Conservation (phyloP, 2,888 invertebrate genomes). For the Caenorhabditis angaria region DNA sequence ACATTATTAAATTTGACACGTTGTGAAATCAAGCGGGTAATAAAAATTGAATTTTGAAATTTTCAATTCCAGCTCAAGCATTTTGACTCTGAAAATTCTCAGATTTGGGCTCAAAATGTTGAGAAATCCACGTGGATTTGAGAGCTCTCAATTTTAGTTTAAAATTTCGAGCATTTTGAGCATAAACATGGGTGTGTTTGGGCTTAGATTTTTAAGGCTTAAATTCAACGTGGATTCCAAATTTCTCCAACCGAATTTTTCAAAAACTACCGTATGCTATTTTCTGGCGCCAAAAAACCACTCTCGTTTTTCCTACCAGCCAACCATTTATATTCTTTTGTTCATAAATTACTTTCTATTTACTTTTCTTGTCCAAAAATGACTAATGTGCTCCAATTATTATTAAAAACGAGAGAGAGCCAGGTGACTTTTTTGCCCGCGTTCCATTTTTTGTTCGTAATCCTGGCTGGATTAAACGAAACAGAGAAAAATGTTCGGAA, state of each 20-base stretch:
- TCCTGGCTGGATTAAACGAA: conserved; percentile 4
- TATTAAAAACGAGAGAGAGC: neutral
- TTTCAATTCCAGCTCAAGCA: no score
- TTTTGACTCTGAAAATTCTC: conserved; percentile 1
- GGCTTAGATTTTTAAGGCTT: no score
- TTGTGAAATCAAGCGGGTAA: no score
- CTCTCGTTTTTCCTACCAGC: no score
- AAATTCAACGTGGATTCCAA: no score
- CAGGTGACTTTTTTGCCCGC: conserved; percentile 4
- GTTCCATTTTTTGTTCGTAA: neutral
- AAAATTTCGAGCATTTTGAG: neutral
- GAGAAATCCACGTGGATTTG: neutral
- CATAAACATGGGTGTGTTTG: no score
- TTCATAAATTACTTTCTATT: neutral
- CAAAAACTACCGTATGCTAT: no score
- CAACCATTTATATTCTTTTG: neutral
- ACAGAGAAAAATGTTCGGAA: neutral
- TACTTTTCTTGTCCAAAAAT: neutral
- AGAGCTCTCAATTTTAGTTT: neutral
- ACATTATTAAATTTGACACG: no score
- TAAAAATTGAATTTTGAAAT: no score
- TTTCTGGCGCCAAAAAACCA: no score
- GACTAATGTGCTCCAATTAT: neutral
- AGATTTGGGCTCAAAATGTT: neutral
- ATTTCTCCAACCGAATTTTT: no score